Base-by-base conservation (phyloP, 2,797 vertebrate genomes). In the Varecia variegata region DNA sequence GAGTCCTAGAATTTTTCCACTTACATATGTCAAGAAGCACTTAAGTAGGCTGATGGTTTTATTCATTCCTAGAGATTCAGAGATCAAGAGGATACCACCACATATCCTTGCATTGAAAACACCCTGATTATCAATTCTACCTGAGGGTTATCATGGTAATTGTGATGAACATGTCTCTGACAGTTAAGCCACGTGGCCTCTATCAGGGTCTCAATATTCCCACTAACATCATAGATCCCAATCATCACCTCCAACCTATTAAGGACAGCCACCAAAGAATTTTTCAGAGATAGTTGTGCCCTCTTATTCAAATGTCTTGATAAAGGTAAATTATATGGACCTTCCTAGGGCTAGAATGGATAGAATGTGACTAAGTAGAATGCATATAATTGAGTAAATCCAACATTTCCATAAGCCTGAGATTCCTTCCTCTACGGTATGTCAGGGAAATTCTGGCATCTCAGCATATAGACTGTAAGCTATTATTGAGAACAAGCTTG, bases 71-170 rank as follows among this genome's bases (percentile, higher is more conserved):
- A 81, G 14, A 80, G 58, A 81, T 9, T 23, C n/a, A 11, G 30
- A 40, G 73, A 77, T 91, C 67, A 38, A 74, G 5, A 80, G 38
- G 50, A 21, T 45, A 74, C 62, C 30, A 93, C 18, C 30, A 54
- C 62, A 84, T 35, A 70, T 40, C n/a, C 40, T 54, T 67, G 60
- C 7, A 54, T 7, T 86, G 35, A 91, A 83, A 71, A 95, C 52
- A 90, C 21, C 14, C 38, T 73, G 32, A 86, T 56, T 88, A 81
- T 85, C 47, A 8, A 43, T 88, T 93, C 32, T 65, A 92, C 65
- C 60, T 81, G 50, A 94, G 38, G 70, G 11, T 93, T 88, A 90
- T 84, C 58, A 85, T 13, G n/a, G 18, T 81, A 88, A 93, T 23
- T 88, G 38, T 38, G 23, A 40, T 47, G 43, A 96, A 77, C 18